These are phyloP conservation scores for Hermaeophaga mercurialis DNA, from an alignment of 2,888 invertebrate species.

Conservation along the genomic window DNA sequence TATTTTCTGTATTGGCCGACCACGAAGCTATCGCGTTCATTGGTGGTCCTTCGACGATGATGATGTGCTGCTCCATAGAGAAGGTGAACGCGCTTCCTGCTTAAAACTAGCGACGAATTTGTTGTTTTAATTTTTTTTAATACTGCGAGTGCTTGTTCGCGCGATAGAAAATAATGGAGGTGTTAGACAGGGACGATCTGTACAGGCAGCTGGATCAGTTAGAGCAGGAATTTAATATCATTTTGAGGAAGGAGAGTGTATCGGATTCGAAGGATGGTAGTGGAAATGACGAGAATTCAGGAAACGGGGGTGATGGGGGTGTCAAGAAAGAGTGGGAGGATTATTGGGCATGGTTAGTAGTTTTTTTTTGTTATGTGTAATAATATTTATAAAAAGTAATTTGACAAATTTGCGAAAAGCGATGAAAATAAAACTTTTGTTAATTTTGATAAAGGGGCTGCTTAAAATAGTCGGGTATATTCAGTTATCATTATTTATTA, in stretches of 20 bases:
- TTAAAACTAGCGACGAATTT: too few species aligned
- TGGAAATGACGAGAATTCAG: constrained; percentile 2
- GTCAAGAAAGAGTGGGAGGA: constrained; percentile 47
- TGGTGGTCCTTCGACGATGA: constrained; percentile 16
- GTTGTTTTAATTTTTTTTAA: constrained; percentile 27
- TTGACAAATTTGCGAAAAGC: too few species aligned
- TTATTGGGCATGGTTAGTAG: constrained; percentile 55
- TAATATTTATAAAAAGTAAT: too few species aligned
- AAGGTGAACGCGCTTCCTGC: constrained; percentile 46
- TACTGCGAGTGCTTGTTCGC: background rate
- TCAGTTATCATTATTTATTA: too few species aligned
- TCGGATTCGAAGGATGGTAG: constrained; percentile 1
- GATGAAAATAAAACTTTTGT: too few species aligned
- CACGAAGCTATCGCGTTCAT: background rate
- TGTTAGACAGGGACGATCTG: constrained; percentile 45
- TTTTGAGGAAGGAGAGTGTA: constrained; percentile 39
- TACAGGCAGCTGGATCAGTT: constrained; percentile 51
- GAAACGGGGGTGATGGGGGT: background rate
- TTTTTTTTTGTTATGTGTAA: too few species aligned
- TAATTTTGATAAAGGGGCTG: too few species aligned
- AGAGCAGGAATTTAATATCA: constrained; percentile 50
- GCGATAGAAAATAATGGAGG: constrained; percentile 14
- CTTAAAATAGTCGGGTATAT: too few species aligned
- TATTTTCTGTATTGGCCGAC: background rate
- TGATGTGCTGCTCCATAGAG: constrained; percentile 39